Base-by-base conservation (phyloP, 2,888 invertebrate genomes). In the Epistrophe eligans region DNA sequence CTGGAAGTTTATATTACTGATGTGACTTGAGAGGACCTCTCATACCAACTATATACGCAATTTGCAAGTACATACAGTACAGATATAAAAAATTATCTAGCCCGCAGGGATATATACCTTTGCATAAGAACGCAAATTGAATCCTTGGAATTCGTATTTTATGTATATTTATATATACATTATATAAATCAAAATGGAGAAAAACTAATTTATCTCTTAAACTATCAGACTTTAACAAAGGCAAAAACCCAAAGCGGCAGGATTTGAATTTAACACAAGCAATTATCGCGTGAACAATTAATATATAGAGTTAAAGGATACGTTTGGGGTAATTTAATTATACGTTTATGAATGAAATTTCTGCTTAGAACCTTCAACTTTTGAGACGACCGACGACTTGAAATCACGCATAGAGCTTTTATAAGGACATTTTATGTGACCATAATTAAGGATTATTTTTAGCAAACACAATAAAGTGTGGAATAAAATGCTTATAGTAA, bases 241-340 rank as follows among this genome's bases (percentile, higher is more conserved):
- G 52, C 19, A 45, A 45, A 35, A 13, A 7, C 28, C 57, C 66
- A 43, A n/a, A 15, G 19, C 19, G 35, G 13, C 15, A 24, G 66
- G 35, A 67, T 9, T 67, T 50, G 50, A 50, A 15, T 24, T 62
- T 43, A 24, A 62, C 62, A 40, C 19, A 58, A 62, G 67, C 77
- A 83, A 83, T 83, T 83, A 83, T 83, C 60, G 67, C 45, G 45
- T 73, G 77, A 83, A 83, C 70, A 83, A 73, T 83, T 73, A 83
- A 38, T 58, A 10, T 24, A 55, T 66, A 32, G n/a, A 60, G 43
- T 52, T 28, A 24, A 62, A 38, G 60, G 73, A 73, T 67, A 48
- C 17, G 43, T 45, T 45, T 77, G 50, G 32, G 45, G 67, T 67
- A 13, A 52, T 66, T 60, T 67, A 55, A 66, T 66, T 82, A 58